A percentile compares a stretch with the other conserved stretches of the same genome.
phyloP scores from a whole-genome alignment of 2,113 vertebrate genomes.

The Bambusicola thoracicus region DNA sequence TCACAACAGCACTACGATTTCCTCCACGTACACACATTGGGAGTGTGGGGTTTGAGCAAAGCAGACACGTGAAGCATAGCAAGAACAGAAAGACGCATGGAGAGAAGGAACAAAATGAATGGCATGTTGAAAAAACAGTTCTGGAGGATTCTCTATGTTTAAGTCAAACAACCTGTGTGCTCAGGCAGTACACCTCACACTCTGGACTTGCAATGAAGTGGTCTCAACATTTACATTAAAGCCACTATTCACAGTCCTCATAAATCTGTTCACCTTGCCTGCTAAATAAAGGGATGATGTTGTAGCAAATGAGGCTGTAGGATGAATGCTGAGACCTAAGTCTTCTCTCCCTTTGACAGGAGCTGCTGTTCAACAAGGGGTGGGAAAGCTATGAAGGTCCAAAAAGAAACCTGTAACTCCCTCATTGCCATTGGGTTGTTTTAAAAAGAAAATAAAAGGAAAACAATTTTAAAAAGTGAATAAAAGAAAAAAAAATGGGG shows the following conservation, averaged over 20 bases:
- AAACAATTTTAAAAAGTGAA: too few relatives aligned
- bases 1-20: neutral
- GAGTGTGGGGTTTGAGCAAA: neutral
- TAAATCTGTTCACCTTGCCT: neutral
- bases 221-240: neutral
- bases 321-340: neutral
- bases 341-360: neutral
- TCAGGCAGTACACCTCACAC: neutral
- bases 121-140: neutral
- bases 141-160: neutral
- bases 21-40: neutral
- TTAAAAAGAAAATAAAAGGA: neutral
- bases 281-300: neutral
- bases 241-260: neutral
- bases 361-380: neutral
- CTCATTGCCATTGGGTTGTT: neutral
- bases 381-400: neutral
- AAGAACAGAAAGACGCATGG: neutral
- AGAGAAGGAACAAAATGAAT: neutral
- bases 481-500: fast-evolving
- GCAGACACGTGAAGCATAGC: neutral
- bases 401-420: neutral
- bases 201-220: neutral
- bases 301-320: neutral
- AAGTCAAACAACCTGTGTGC: neutral